Evolutionary conservation across 2,888 invertebrate species (phyloP), one percentile per base, ranked within the genome.

Genomic region (Drosophila longiperda): DNA sequence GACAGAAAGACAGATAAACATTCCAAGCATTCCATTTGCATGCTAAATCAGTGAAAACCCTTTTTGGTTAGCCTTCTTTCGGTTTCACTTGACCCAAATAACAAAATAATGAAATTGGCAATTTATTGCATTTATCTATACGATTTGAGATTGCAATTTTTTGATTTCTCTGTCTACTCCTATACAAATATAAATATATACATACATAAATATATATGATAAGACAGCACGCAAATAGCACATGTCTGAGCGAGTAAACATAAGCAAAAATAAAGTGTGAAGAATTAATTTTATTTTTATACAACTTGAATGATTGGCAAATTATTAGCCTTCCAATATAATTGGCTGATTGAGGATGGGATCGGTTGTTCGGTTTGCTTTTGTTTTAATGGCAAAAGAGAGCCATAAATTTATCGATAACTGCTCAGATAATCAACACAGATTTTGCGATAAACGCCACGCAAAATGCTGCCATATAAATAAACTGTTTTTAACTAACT

Each of bases 231-330:
- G 73, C 80, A 78, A 78, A 78, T 78, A 78, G 68, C 53, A 38
- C 63, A 54, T 68, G 77, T 78, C 66, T 60, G 45, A 59, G 26
- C 20, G 20, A 23, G 42, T 20, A 52, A 40, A 59, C 57, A 59
- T 15, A 23, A 15, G 49, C 59, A 42, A 36, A 40, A 52, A 40
- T 29, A 57, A 55, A n/a, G 7, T 6, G 7, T 15, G 57, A 57
- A 45, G 45, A 67, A 67, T 79, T 79, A 63, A 29, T 67, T 75
- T 81, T 72, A 67, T 81, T 74, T 78, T 79, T 68, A 73, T 79
- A 66, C 53, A 50, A 73, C 54, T 52, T 69, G 32, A 20, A 76
- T 82, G 79, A 83, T 83, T 82, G 82, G 80, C 77, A 82, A 83
- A 80, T 83, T 82, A 70, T 73, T 70, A 61, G 64, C 70, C 65